Conservation (phyloP, 2,797 vertebrate species). For the Synaphobranchus kaupii region DNA sequence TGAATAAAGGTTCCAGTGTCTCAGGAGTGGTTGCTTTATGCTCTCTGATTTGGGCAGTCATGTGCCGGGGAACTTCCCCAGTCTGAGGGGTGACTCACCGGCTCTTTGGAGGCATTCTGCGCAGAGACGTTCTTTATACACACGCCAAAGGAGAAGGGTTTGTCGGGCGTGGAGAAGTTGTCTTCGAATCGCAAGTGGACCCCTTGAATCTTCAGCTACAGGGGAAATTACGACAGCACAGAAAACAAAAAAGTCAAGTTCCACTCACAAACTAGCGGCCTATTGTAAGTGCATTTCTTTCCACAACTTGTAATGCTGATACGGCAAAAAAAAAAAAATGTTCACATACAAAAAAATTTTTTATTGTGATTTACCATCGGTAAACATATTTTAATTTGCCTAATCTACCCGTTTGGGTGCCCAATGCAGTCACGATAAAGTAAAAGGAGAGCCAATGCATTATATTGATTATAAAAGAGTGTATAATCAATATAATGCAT, state of each 20-base stretch:
- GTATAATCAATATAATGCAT: background rate
- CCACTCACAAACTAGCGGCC: background rate
- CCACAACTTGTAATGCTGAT: background rate
- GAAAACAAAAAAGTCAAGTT: background rate
- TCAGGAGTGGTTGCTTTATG: background rate
- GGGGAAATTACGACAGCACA: background rate
- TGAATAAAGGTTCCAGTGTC: background rate
- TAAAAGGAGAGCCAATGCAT: too few species aligned
- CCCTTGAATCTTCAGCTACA: conserved; percentile 92
- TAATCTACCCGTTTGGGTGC: background rate
- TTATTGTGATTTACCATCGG: background rate
- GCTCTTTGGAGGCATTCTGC: conserved; percentile 86
- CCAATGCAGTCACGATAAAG: background rate
- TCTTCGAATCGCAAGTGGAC: conserved; percentile 96
- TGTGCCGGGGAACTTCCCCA: too few species aligned
- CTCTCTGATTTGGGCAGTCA: background rate
- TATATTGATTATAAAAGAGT: too few species aligned
- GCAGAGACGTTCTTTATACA: conserved; percentile 94
- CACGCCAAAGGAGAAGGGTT: conserved; percentile 88
- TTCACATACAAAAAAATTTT: background rate
- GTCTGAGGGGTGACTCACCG: conserved; percentile 70
- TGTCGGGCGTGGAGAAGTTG: conserved; percentile 79
- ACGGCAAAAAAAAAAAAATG: conserved; percentile 27
- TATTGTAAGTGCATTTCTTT: background rate
- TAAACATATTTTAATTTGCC: background rate